phyloP scores from a whole-genome alignment of 2,113 vertebrate species.

The Hemiprocne comata region DNA sequence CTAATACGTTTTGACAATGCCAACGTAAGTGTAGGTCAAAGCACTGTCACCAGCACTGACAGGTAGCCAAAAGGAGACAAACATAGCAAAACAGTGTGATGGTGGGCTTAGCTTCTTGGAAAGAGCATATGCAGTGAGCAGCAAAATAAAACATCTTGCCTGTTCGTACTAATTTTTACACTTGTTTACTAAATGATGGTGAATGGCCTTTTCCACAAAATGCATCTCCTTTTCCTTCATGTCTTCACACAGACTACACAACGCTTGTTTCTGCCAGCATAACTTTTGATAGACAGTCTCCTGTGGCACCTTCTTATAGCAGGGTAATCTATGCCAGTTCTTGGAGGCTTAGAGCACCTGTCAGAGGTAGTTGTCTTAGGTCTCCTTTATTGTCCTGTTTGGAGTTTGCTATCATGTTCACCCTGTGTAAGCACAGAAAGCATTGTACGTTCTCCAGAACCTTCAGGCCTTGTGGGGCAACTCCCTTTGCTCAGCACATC shows the following conservation, averaged over 20 bases:
- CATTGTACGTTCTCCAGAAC: not conserved
- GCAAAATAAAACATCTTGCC: not conserved
- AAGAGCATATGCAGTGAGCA: not conserved
- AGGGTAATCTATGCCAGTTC: not conserved
- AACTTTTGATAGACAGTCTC: not conserved
- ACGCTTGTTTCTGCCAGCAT: not conserved
- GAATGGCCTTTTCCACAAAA: not conserved
- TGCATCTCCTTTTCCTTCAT: not conserved
- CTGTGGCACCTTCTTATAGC: not conserved
- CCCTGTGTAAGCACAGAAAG: not conserved
- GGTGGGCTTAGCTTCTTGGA: not conserved
- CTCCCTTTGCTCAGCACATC: not conserved
- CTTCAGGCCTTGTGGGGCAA: not conserved
- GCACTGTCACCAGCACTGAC: not conserved
- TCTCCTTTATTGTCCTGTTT: not conserved
- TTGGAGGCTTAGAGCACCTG: not conserved
- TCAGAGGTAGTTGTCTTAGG: not conserved
- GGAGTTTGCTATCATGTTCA: not conserved
- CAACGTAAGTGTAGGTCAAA: accelerated
- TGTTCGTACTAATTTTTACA: not conserved
- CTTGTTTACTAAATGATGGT: not conserved
- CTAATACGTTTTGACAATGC: accelerated
- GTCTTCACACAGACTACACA: not conserved
- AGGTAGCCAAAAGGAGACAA: not conserved
- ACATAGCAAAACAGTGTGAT: accelerated